Conservation (phyloP, 2,797 vertebrate genomes). For the Spinibarbus caldwelli region DNA sequence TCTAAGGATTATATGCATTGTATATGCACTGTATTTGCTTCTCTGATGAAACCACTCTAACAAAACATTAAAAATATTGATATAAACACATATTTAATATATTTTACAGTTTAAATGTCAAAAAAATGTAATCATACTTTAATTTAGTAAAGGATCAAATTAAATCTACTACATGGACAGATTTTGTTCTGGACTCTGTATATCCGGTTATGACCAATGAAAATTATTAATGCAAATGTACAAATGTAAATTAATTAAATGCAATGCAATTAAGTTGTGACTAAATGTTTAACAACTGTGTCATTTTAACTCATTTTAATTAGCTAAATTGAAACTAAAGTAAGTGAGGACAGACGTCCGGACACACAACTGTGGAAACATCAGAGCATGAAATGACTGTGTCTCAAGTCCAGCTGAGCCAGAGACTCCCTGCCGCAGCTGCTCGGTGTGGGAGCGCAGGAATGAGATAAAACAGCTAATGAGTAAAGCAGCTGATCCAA, state of each 20-base stretch:
- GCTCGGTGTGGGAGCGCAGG: conserved; percentile 33
- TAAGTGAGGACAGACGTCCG: conserved; percentile 15
- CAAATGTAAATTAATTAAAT: background rate
- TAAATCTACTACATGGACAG: background rate
- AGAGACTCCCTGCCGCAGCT: conserved; percentile 46
- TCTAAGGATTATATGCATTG: background rate
- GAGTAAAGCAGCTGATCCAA: conserved; percentile 78
- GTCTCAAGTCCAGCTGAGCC: conserved; percentile 44
- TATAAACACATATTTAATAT: background rate
- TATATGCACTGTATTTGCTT: background rate
- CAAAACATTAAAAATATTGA: background rate
- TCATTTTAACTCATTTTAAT: background rate
- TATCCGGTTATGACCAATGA: background rate
- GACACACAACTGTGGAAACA: conserved; percentile 41
- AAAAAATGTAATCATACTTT: background rate
- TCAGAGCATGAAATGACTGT: conserved; percentile 10
- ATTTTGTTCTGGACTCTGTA: background rate
- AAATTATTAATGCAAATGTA: background rate
- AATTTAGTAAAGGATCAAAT: background rate
- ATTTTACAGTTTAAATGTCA: background rate
- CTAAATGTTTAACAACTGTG: conserved; percentile 6
- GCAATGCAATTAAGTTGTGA: background rate
- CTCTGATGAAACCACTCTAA: background rate
- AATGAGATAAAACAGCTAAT: conserved; percentile 62
- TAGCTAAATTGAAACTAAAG: background rate